These are phyloP conservation scores for Hybognathus amarus DNA, from an alignment of 2,797 vertebrate genomes.

Conservation along the genomic window DNA sequence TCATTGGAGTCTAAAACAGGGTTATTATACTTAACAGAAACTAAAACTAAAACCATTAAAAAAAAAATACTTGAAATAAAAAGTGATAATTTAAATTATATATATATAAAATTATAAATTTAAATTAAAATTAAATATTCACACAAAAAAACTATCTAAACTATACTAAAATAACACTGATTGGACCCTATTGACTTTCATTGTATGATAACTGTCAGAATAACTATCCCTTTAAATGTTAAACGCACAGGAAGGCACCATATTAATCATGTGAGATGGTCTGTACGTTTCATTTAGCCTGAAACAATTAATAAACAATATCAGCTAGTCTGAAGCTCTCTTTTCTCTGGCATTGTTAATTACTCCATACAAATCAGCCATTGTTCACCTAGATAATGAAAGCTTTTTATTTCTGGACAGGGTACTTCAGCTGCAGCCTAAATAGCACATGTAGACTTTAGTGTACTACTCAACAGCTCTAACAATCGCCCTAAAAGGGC, in stretches of 20 bases:
- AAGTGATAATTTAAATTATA: no score
- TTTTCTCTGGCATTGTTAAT: constrained; percentile 26
- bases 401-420: constrained; percentile 57
- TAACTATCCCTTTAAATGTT: constrained; percentile 39
- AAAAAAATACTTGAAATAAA: not conserved
- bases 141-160: not conserved
- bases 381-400: constrained; percentile 63
- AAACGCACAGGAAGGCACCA: constrained; percentile 40
- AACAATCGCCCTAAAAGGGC: constrained; percentile 14
- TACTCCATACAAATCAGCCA: constrained; percentile 62
- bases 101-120: no score
- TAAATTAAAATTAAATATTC: not conserved
- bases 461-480: constrained; percentile 3
- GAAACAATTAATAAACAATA: constrained; percentile 40
- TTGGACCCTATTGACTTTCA: not conserved
- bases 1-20: not conserved
- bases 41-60: not conserved
- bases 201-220: not conserved
- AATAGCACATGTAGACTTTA: not conserved
- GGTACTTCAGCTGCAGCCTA: constrained; percentile 44
- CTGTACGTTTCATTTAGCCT: constrained; percentile 28
- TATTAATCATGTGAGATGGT: constrained; percentile 54
- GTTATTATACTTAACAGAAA: not conserved
- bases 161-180: not conserved
- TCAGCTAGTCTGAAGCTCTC: constrained; percentile 39